A percentile compares a stretch with the other conserved stretches of the same genome.
These are phyloP conservation scores for Rhineura floridana DNA, from an alignment of 2,113 vertebrate species.

Conservation along the genomic window DNA sequence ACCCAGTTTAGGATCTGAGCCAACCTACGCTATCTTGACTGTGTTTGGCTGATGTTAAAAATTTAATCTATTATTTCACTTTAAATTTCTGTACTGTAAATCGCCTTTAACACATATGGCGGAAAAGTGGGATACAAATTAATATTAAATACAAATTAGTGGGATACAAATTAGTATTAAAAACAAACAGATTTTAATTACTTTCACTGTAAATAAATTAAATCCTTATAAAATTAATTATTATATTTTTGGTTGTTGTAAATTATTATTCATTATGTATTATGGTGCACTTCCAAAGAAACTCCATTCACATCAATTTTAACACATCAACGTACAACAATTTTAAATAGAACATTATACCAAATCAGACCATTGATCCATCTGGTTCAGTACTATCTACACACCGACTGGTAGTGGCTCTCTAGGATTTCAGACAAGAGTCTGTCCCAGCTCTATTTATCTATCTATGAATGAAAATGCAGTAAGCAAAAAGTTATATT, in stretches of 20 bases:
- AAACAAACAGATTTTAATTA: not conserved
- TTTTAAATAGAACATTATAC: not conserved
- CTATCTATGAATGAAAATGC: conserved; percentile 29
- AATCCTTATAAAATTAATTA: not conserved
- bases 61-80: not conserved
- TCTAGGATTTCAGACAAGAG: not conserved
- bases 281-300: conserved; percentile 14
- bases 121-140: not conserved
- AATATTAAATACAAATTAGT: too few species aligned
- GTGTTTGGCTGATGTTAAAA: not conserved
- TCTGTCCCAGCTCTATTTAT: not conserved
- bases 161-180: not conserved
- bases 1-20: not conserved
- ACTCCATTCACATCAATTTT: not conserved
- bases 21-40: not conserved
- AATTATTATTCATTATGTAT: not conserved
- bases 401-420: not conserved
- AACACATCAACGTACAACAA: not conserved
- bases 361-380: not conserved
- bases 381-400: not conserved
- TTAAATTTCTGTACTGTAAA: not conserved
- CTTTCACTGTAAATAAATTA: not conserved
- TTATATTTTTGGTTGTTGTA: not conserved
- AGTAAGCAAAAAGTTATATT: not conserved
- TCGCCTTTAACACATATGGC: not conserved